Evolutionary conservation across 2,113 vertebrate genomes (phyloP), one percentile per base, ranked within the genome.

Genomic region (Austrofundulus limnaeus): DNA sequence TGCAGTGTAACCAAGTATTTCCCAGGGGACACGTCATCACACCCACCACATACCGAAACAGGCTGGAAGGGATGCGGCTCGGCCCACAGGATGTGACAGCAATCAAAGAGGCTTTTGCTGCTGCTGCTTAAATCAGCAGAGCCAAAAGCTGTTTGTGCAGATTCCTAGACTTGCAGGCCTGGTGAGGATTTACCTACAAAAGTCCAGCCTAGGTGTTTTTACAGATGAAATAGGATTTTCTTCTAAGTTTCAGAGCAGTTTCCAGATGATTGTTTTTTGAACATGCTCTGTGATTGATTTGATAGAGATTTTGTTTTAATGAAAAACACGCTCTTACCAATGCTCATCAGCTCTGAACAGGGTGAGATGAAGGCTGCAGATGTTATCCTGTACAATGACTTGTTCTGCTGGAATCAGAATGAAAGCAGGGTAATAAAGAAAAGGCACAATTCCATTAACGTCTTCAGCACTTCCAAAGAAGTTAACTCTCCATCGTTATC

Each of bases 1-100:
- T 84, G 81, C 50, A 59, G 68, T 25, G 84, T 72, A 90, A 89
- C 80, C 39, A 42, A 68, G 86, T 85, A 87, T 75, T 79, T 84
- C 88, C 75, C 80, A 9, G 16, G 56, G 70, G 80, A 70, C 31
- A 42, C n/a, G 17, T 64, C 75, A 72, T 82, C 42, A 23, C 66
- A 50, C 69, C 56, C 65, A 70, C 74, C 58, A 38, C 79, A 70
- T 78, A 82, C 75, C 78, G 74, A 74, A 72, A 46, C 66, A 45
- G 20, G 37, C 56, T 66, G 58, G 66, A 53, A 72, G 55, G 61
- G 61, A 59, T 25, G 1, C 1, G 38, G 21, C 56, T 62, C 51
- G 61, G 60, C 70, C 50, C 24, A 50, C 67, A 79, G 78, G 80
- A 88, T 73, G 84, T 73, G 77, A 80, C 56, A 53, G 76, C 62